These are phyloP conservation scores for Cheilosia soror DNA, from an alignment of 2,888 invertebrate genomes.

Conservation along the genomic window DNA sequence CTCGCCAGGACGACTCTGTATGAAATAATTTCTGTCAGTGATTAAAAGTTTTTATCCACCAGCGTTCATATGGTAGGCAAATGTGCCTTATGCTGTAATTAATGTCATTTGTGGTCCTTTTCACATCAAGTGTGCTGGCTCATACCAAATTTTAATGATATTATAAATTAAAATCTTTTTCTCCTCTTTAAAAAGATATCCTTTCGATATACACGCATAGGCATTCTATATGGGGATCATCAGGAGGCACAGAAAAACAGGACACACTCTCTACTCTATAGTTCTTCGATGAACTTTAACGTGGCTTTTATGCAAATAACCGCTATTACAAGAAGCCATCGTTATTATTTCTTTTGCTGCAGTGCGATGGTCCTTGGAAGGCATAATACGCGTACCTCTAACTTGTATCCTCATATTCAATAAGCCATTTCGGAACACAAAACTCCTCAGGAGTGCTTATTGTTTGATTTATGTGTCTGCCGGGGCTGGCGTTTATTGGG, in stretches of 20 bases:
- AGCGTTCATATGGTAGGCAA: conserved; percentile 27
- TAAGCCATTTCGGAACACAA: conserved; percentile 81
- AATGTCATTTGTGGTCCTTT: conserved; percentile 72
- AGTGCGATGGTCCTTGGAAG: conserved; percentile 33
- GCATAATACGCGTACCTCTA: too few relatives aligned
- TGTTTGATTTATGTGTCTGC: conserved; percentile 84
- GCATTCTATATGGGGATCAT: conserved; percentile 54
- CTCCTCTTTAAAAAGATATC: conserved; percentile 15
- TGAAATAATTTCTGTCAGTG: conserved; percentile 76
- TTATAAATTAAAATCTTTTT: conserved; percentile 38
- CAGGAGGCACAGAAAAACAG: conserved; percentile 49
- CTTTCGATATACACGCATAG: conserved; percentile 18
- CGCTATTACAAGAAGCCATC: conserved; percentile 78
- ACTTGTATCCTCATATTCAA: conserved; percentile 81
- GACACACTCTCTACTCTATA: conserved; percentile 39
- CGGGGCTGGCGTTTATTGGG: conserved; percentile 71
- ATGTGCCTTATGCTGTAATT: conserved; percentile 67
- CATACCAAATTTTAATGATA: conserved; percentile 33
- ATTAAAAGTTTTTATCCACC: conserved; percentile 76
- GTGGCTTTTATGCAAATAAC: conserved; percentile 84
- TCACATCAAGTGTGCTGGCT: conserved; percentile 75
- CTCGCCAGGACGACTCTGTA: conserved; percentile 26
- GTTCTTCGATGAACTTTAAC: conserved; percentile 81
- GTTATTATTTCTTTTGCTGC: conserved; percentile 66
- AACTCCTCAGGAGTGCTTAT: conserved; percentile 82